Percentiles rank a stretch among this genome's conserved stretches.
These are phyloP conservation scores for Bombycilla garrulus DNA, from an alignment of 2,113 vertebrate species.

Conservation along the genomic window DNA sequence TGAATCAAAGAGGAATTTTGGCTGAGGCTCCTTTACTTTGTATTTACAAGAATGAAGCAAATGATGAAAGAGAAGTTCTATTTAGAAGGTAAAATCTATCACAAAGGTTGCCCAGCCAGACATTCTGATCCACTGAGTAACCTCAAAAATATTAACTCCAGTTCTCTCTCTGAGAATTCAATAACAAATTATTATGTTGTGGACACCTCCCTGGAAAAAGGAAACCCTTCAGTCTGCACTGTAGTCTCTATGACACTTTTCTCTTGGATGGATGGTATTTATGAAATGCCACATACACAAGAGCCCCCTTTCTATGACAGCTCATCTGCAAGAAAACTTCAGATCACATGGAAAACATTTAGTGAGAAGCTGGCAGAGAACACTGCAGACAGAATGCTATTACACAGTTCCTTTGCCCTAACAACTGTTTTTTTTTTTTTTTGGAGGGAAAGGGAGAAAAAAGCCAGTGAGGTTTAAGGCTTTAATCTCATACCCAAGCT, in stretches of 20 bases:
- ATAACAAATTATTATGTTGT: neutral
- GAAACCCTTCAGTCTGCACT: neutral
- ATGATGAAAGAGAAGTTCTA: neutral
- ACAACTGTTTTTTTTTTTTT: neutral
- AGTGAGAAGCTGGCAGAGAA: neutral
- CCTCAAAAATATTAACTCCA: neutral
- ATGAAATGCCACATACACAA: neutral
- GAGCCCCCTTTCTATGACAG: neutral
- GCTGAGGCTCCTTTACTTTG: neutral
- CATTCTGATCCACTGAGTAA: neutral
- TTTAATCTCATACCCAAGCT: conserved; percentile 45
- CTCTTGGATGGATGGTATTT: neutral
- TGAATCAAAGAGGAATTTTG: neutral
- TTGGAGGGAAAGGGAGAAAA: neutral
- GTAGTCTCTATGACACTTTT: neutral
- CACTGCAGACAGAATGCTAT: neutral
- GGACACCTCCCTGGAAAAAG: neutral
- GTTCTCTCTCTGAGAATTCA: neutral
- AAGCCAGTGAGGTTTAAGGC: neutral
- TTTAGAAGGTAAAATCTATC: neutral
- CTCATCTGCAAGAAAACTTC: neutral
- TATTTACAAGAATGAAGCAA: neutral
- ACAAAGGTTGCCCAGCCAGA: neutral
- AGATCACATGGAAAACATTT: neutral
- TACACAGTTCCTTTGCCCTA: neutral